These are phyloP conservation scores for Masnerella sp. DNA, from an alignment of 2,888 invertebrate genomes.

Conservation along the genomic window DNA sequence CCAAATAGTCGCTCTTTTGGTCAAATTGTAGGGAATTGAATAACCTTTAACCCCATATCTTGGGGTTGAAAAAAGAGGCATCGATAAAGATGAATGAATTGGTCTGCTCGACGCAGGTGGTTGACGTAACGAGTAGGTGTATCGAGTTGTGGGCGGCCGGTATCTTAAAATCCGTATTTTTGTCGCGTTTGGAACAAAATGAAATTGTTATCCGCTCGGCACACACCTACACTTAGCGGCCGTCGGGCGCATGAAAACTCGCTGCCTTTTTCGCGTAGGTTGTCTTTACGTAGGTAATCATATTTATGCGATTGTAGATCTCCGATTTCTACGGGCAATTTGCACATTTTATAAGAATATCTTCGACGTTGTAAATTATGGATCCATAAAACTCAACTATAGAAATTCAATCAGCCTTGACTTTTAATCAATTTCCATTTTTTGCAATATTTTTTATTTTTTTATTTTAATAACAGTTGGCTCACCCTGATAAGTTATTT, in stretches of 20 bases:
- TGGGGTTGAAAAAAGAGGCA: too few species aligned
- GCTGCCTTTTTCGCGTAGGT: slow-evolving; percentile 31
- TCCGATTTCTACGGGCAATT: slow-evolving; percentile 18
- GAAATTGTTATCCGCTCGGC: slow-evolving; percentile 32
- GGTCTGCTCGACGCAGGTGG: slow-evolving; percentile 44
- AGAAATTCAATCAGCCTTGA: slow-evolving; percentile 1
- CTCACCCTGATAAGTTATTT: too few species aligned
- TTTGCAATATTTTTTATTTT: too few species aligned
- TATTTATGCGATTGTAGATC: slow-evolving; percentile 43
- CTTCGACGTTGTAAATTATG: not conserved
- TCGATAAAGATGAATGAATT: slow-evolving; percentile 49
- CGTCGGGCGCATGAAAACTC: slow-evolving; percentile 20
- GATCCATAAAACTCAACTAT: slow-evolving; percentile 3
- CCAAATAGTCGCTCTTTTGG: too few species aligned
- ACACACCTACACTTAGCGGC: slow-evolving; percentile 35
- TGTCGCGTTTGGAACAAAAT: slow-evolving; percentile 47
- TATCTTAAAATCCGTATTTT: slow-evolving; percentile 43
- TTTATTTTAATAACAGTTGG: too few species aligned
- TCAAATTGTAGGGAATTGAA: too few species aligned
- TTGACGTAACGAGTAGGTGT: slow-evolving; percentile 26
- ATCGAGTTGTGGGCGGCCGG: slow-evolving; percentile 20
- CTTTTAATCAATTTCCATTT: not conserved
- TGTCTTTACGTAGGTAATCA: slow-evolving; percentile 34
- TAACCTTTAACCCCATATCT: too few species aligned
- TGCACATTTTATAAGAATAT: slow-evolving; percentile 13